Evolutionary conservation across 2,113 vertebrate species (phyloP), one percentile per base, ranked within the genome.

Genomic region (Phalacrocorax pelagicus): DNA sequence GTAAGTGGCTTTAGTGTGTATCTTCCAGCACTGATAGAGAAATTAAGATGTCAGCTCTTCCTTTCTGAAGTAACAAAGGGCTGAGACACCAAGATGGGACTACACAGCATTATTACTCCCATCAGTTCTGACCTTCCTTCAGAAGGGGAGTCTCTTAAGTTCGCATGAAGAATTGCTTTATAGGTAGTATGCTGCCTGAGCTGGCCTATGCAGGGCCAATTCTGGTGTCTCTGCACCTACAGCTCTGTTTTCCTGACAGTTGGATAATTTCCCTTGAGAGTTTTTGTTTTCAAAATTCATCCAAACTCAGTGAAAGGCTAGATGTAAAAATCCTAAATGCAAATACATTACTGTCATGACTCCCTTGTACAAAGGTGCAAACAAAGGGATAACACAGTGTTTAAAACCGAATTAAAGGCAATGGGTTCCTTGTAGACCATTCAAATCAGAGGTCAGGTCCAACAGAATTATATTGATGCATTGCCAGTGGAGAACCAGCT

Each of bases 241-340:
- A 86, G 38, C 12, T 86, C 38, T 5, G 4, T 69, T 47, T 63
- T 80, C 47, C 44, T 0, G 0, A 72, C 1, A 61, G 44, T 0
- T 77, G 54, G 18, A 86, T 73, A 52, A 49, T 46, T 70, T 78
- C 10, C 34, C 13, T 62, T 27, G 27, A 52, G 42, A 34, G 6
- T 16, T 17, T 17, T n/a, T 88, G 30, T 62, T 93, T 91, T 47
- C 52, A 4, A 71, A 62, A 61, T 54, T 19, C 22, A 69, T 42
- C 30, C 46, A 79, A 91, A 84, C 11, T 71, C 65, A 88, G 47
- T 8, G 59, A 52, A 63, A 82, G 34, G 9, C 23, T 49, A 46
- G 44, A 80, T 23, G 17, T 6, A 46, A 46, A 46, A 92, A 65
- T 5, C 20, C 17, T 17, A 51, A 30, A 57, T 36, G 14, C 9